Base-by-base conservation (phyloP, 2,888 invertebrate species). In the Netelia fuscicornis region DNA sequence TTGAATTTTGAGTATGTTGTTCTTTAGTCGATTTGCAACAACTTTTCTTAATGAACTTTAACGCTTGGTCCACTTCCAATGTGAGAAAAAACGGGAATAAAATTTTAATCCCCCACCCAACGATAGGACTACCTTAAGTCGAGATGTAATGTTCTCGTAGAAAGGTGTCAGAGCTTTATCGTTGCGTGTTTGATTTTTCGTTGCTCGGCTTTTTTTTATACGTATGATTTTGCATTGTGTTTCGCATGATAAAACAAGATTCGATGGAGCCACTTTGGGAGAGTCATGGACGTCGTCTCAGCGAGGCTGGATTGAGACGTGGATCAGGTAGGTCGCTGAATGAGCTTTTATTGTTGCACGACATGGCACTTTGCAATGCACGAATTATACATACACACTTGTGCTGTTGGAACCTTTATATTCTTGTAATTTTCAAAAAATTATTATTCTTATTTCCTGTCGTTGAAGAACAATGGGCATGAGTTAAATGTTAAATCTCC, bases 181-280 rank as follows among this genome's bases (percentile, higher is more conserved):
- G 72, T 72, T 76, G 48, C 23, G 62, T 64, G 64, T 68, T 82
- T 65, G 71, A 42, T 58, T 82, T 64, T 75, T 76, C 62, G 72
- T 71, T 76, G 71, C 64, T 62, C 67, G 30, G 58, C 54, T 62
- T 65, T 52, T 65, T 52, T 17, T 0, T 71, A 37, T 42, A 6
- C 37, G 3, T 30, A 42, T 71, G 70, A 54, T 72, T 84, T 83
- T 84, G 84, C 76, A 64, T 67, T 75, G 74, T 84, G 79, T 87
- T 92, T 92, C 93, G 92, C 93, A 94, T 92, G 93, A 88, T 83
- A 84, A 87, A 85, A 80, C 84, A 81, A 65, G 95, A 95, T 91
- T 95, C 96, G 90, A 96, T 96, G 96, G 97, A 97, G 94, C 95
- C 96, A 90, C 95, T 97, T 83, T 97, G 96, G 96, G 97, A 96